phyloP scores from a whole-genome alignment of 2,113 vertebrate genomes.

The Illadopsis cleaveri region DNA sequence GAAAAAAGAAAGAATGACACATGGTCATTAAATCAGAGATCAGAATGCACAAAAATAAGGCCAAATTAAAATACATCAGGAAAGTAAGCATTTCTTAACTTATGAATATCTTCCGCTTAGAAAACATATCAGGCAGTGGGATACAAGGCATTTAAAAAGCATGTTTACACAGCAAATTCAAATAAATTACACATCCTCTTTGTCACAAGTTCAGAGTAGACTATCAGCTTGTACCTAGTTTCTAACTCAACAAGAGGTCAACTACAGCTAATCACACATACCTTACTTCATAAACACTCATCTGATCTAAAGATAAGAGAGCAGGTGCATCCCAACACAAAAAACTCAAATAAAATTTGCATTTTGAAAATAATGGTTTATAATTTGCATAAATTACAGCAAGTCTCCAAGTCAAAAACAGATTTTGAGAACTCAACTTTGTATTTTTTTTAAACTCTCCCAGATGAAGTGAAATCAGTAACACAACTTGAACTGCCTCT shows the following conservation, averaged over 20 bases:
- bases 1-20: background rate
- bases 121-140: background rate
- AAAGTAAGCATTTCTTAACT: background rate
- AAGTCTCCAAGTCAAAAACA: background rate
- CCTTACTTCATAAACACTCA: background rate
- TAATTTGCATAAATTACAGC: background rate
- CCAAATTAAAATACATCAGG: background rate
- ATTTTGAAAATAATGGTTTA: background rate
- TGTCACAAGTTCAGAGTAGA: background rate
- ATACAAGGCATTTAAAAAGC: background rate
- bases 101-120: background rate
- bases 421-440: background rate
- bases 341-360: background rate
- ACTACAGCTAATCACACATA: background rate
- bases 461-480: background rate
- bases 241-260: background rate
- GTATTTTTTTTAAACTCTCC: background rate
- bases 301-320: background rate
- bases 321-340: background rate
- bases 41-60: background rate
- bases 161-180: background rate
- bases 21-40: background rate
- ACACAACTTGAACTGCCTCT: background rate
- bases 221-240: background rate
- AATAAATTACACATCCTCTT: background rate